Evolutionary conservation across 2,797 vertebrate genomes (phyloP), one percentile per base, ranked within the genome.

Genomic region (Cygnus olor): DNA sequence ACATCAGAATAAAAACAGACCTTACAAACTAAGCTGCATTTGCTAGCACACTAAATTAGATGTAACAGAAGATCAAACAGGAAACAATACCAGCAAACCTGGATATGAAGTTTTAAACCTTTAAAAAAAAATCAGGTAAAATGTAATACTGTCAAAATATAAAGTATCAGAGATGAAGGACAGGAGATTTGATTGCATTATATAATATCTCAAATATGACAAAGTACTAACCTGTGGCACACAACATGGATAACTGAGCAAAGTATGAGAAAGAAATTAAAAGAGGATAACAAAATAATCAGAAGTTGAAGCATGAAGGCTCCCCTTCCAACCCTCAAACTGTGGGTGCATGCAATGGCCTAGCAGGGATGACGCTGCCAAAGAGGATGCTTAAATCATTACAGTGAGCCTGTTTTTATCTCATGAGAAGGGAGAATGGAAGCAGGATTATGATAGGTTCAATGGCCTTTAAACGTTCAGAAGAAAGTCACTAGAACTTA

Each of bases 11-110:
- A 36, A 68, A 87, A 80, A 1, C 27, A 83, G 15, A 30, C 53
- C 69, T 32, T 17, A 58, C 13, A 49, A 73, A 66, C 13, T 51
- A 57, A 87, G 38, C 24, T 89, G 25, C 36, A 53, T 74, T 89
- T 76, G 36, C 57, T 81, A 77, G 57, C 61, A 93, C 93, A 90
- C 58, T 61, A 83, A 88, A 85, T 71, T 77, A 40, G 49, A 83
- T 66, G 36, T 65, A 80, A 94, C 56, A 28, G 25, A 44, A 44
- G 45, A 85, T 74, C 44, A 95, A 96, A 79, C n/a, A 77, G 42
- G 18, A 44, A 20, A 63, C 51, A 89, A 32, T 10, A 71, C 27
- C 4, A 30, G 19, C 36, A 82, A 81, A 82, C 30, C 30, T 47
- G 42, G 38, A 79, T 47, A 10, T 65, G 53, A 71, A 40, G 44